Base-by-base conservation (phyloP, 2,113 vertebrate genomes). In the Syrmaticus mikado region DNA sequence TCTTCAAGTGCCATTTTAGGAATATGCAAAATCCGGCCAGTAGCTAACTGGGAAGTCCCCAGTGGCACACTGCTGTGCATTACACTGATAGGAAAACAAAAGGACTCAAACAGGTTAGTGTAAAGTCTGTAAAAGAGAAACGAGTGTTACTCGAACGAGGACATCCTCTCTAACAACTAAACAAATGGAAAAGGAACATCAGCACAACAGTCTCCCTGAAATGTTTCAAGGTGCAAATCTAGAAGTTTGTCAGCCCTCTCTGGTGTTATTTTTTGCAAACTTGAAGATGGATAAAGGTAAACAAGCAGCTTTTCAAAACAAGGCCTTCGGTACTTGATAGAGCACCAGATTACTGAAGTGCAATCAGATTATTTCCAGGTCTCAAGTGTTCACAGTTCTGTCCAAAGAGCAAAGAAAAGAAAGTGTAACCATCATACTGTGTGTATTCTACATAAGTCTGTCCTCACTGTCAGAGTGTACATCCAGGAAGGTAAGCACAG, bases 341-440 rank as follows among this genome's bases (percentile, higher is more conserved):
- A 97, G 95, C 93, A 98, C 93, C 96, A 95, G 95, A 95, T 94
- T 90, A 97, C 97, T 91, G 89, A 97, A 98, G 98, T 98, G 98
- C 98, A 98, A 98, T 90, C 95, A 94, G 91, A 95, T 83, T 91
- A 97, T 82, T 96, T 96, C 95, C 86, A 93, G 95, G 94, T 72
- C 87, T 5, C 87, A 82, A 62, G 86, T 66, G 94, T 97, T 99
- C 98, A 98, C 82, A 98, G 97, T 94, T 99, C 98, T 99, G 87
- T 80, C 78, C 94, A 97, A 95, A 93, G 95, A 80, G 55, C 88
- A 95, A 96, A 96, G 93, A 90, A 76, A 87, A 96, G 82, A 96
- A 68, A 45, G 52, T 87, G 75, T 90, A 96, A 93, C 82, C 36
- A 52, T 48, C 21, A 2, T 32, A 36, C 57, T 36, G 28, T 10